Conservation (phyloP, 2,113 vertebrate genomes). For the Oriolus oriolus region DNA sequence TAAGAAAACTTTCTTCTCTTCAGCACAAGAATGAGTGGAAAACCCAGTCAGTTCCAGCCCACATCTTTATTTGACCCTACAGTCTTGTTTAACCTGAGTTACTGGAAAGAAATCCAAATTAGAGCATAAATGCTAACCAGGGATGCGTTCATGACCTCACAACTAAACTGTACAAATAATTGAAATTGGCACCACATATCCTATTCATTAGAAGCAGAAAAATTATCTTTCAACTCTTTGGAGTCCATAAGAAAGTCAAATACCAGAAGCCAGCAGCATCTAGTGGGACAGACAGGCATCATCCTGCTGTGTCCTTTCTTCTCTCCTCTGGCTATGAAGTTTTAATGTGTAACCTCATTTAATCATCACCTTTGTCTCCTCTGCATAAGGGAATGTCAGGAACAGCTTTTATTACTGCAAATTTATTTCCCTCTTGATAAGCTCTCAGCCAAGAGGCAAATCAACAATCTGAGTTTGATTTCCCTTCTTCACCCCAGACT, state of each 20-base stretch:
- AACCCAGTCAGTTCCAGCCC: not conserved
- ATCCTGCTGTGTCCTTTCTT: not conserved
- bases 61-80: not conserved
- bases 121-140: not conserved
- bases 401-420: slow-evolving; percentile 36
- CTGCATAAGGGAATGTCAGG: slow-evolving; percentile 22
- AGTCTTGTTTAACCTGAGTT: not conserved
- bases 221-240: not conserved
- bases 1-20: not conserved
- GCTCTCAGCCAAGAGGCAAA: slow-evolving; percentile 47
- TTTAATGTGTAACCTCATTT: slow-evolving; percentile 28
- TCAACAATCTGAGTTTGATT: slow-evolving; percentile 39
- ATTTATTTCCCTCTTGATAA: slow-evolving; percentile 59
- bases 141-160: not conserved
- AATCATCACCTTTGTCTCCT: slow-evolving; percentile 46
- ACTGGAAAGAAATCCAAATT: not conserved
- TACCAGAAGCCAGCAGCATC: not conserved
- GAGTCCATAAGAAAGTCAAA: not conserved
- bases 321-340: not conserved
- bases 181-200: not conserved
- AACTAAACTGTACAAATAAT: not conserved
- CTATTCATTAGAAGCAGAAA: not conserved
- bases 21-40: not conserved
- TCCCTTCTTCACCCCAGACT: slow-evolving; percentile 26
- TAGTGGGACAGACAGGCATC: not conserved